phyloP scores from a whole-genome alignment of 1,140 invertebrate species.

The Drosophila grimshawi region DNA sequence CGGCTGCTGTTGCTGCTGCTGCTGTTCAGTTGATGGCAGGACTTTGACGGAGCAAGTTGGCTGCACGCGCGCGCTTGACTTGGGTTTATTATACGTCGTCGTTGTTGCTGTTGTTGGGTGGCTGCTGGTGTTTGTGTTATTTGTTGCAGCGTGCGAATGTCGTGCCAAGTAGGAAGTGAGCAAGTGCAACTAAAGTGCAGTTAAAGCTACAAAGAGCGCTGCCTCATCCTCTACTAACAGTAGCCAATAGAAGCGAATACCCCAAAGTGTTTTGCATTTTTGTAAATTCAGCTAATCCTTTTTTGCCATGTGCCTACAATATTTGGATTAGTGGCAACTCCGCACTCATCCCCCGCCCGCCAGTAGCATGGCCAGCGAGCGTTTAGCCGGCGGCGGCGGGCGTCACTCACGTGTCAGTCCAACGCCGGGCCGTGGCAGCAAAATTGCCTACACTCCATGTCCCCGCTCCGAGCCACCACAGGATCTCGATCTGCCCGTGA shows the following conservation, averaged over 20 bases:
- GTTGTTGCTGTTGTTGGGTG: conserved; percentile 26
- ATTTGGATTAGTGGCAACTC: conserved; percentile 8
- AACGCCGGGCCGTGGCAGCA: conserved; percentile 85
- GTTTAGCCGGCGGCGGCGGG: conserved; percentile 56
- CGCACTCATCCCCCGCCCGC: neutral
- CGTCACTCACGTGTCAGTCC: conserved; percentile 84
- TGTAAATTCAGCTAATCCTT: conserved; percentile 1
- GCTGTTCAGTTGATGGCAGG: conserved; percentile 70
- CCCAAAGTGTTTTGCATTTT: conserved; percentile 21
- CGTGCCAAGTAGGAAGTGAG: neutral
- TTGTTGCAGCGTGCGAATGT: conserved; percentile 25
- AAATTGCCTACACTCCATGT: conserved; percentile 86
- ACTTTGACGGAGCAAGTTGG: conserved; percentile 66
- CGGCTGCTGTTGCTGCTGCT: conserved; percentile 35
- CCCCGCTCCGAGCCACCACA: conserved; percentile 85
- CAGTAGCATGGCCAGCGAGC: conserved; percentile 68
- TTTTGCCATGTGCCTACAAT: conserved; percentile 7
- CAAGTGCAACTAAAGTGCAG: conserved; percentile 30
- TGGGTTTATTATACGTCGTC: conserved; percentile 27
- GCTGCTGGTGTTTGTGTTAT: conserved; percentile 25
- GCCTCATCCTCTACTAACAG: conserved; percentile 49
- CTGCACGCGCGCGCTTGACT: conserved; percentile 38
- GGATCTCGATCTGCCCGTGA: conserved; percentile 83
- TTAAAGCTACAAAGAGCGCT: conserved; percentile 15
- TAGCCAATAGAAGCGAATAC: conserved; percentile 17